Conservation (phyloP, 2,888 invertebrate species). For the Pasiphila rectangulata region DNA sequence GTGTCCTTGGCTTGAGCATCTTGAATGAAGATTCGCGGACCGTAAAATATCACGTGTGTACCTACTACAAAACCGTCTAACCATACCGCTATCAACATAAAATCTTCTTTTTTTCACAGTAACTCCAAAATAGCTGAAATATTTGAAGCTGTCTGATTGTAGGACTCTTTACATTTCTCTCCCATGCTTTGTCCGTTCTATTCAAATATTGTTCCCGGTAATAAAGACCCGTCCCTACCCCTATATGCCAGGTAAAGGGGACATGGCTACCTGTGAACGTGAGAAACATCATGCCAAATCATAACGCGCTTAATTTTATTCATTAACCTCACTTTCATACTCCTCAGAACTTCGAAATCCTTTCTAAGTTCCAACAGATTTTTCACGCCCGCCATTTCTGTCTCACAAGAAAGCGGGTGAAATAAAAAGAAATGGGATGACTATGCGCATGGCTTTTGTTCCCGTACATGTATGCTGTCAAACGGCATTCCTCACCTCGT, state of each 20-base stretch:
- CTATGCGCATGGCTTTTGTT: constrained; percentile 78
- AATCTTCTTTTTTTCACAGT: constrained; percentile 8
- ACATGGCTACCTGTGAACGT: constrained; percentile 68
- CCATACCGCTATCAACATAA: constrained; percentile 13
- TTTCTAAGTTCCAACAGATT: constrained; percentile 21
- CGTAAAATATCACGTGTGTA: constrained; percentile 57
- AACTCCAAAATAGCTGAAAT: constrained; percentile 8
- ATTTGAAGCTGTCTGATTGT: constrained; percentile 18
- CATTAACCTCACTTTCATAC: constrained; percentile 34
- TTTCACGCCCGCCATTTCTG: constrained; percentile 40
- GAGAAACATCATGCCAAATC: constrained; percentile 47
- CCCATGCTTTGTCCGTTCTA: constrained; percentile 56
- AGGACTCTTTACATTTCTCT: constrained; percentile 36
- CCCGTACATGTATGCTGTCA: constrained; percentile 78
- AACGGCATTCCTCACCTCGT: constrained; percentile 77
- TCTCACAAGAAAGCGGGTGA: constrained; percentile 57
- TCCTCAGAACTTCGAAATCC: constrained; percentile 28
- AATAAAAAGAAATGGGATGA: constrained; percentile 70
- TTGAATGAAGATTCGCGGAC: constrained; percentile 55
- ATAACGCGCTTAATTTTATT: constrained; percentile 42
- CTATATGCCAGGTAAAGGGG: constrained; percentile 67
- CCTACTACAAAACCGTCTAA: constrained; percentile 33
- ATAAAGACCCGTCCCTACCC: constrained; percentile 64
- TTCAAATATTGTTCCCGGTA: constrained; percentile 64
- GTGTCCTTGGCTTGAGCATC: constrained; percentile 58